A percentile compares a stretch with the other conserved stretches of the same genome.
phyloP scores from a whole-genome alignment of 2,113 vertebrate genomes.

The Hiodon tergisus region DNA sequence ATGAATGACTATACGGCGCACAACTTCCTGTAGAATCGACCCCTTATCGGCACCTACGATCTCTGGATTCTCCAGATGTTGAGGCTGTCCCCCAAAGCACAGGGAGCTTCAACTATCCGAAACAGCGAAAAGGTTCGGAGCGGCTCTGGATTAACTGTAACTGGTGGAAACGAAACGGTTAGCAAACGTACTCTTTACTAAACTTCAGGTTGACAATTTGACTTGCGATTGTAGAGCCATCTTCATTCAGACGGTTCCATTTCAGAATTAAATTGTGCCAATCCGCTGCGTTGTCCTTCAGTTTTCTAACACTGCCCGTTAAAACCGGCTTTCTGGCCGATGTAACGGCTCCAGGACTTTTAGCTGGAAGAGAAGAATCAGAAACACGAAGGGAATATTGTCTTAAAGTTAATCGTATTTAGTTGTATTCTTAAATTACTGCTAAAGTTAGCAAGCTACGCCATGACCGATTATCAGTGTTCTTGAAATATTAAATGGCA shows the following conservation, averaged over 20 bases:
- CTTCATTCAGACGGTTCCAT: constrained; percentile 79
- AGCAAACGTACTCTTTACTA: constrained; percentile 59
- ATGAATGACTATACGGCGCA: too few relatives aligned
- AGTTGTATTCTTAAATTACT: too few relatives aligned
- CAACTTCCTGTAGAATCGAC: too few relatives aligned
- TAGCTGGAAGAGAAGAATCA: constrained; percentile 43
- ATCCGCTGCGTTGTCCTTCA: constrained; percentile 88
- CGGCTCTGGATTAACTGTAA: too few relatives aligned
- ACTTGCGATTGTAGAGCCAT: constrained; percentile 62
- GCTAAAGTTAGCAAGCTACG: too few relatives aligned
- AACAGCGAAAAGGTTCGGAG: background rate
- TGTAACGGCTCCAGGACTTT: constrained; percentile 44
- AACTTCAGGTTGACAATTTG: constrained; percentile 74
- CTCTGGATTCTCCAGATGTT: background rate
- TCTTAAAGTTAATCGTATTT: too few relatives aligned
- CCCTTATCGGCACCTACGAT: background rate
- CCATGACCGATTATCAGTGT: too few relatives aligned
- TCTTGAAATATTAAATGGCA: too few relatives aligned
- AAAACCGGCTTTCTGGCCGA: constrained; percentile 68
- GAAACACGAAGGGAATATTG: too few relatives aligned
- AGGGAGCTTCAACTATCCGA: background rate
- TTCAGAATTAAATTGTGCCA: constrained; percentile 89
- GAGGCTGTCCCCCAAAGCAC: background rate
- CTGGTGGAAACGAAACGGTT: background rate
- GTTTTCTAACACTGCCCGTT: constrained; percentile 79